These are phyloP conservation scores for Seriola aureovittata DNA, from an alignment of 2,113 vertebrate genomes.

Conservation along the genomic window DNA sequence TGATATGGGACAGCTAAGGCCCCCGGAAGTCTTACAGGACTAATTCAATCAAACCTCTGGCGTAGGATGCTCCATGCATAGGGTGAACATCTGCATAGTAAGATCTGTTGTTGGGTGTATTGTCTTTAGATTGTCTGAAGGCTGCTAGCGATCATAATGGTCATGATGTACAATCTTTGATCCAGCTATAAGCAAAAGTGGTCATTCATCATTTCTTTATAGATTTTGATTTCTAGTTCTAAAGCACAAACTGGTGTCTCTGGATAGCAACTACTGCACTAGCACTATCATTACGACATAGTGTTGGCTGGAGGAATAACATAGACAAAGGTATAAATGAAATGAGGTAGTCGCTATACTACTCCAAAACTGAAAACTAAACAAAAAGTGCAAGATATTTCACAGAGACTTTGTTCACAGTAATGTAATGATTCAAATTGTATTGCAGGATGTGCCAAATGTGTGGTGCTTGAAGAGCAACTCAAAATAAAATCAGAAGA, in stretches of 20 bases:
- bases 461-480: slow-evolving; percentile 48
- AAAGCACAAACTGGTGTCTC: no score
- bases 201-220: no score
- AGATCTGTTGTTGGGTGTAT: no score
- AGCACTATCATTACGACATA: background rate
- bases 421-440: background rate
- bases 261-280: background rate
- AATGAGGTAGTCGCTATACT: background rate
- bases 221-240: no score
- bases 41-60: background rate
- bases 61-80: background rate
- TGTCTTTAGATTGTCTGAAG: no score
- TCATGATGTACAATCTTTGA: no score
- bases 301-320: background rate
- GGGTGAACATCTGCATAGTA: no score
- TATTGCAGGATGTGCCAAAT: slow-evolving; percentile 70
- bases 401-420: background rate
- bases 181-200: no score
- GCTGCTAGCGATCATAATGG: no score
- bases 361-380: background rate
- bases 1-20: background rate
- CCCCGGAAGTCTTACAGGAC: background rate
- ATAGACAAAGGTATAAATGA: background rate
- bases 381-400: background rate
- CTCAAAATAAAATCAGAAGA: slow-evolving; percentile 48